These are phyloP conservation scores for Callospermophilus lateralis DNA, from an alignment of 2,113 vertebrate genomes.

Conservation along the genomic window DNA sequence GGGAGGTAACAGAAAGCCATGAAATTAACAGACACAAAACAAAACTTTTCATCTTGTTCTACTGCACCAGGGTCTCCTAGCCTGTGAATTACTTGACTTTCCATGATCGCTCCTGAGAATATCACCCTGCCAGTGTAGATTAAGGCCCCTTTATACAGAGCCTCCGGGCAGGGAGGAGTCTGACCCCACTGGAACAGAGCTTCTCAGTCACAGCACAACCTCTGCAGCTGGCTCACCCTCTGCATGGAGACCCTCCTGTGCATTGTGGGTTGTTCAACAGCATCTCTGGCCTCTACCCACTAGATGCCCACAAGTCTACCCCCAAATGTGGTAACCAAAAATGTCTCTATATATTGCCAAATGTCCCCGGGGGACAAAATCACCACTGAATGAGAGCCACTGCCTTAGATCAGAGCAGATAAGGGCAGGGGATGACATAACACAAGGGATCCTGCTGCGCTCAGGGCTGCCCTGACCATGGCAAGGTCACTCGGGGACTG, in stretches of 20 bases:
- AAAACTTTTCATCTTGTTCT: neutral
- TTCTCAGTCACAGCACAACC: neutral
- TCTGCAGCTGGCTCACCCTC: accelerated
- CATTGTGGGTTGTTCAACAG: neutral
- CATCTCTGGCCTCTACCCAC: neutral
- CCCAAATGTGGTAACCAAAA: neutral
- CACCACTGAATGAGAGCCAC: neutral
- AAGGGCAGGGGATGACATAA: neutral
- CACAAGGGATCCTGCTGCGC: neutral
- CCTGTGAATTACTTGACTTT: neutral
- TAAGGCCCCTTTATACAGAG: neutral
- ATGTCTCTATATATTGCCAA: neutral
- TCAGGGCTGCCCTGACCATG: neutral
- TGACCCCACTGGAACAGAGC: neutral
- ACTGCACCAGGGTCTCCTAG: neutral
- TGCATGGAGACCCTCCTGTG: neutral
- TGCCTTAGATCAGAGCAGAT: neutral
- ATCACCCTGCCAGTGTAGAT: neutral
- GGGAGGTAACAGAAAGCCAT: neutral
- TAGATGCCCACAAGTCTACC: neutral
- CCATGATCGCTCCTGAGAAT: neutral
- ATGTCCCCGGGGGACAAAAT: neutral
- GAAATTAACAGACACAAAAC: neutral
- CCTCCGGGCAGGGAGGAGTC: neutral
- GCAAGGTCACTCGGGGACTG: neutral